phyloP scores from a whole-genome alignment of 2,797 vertebrate genomes.

The Xiphorhynchus erythropygius region DNA sequence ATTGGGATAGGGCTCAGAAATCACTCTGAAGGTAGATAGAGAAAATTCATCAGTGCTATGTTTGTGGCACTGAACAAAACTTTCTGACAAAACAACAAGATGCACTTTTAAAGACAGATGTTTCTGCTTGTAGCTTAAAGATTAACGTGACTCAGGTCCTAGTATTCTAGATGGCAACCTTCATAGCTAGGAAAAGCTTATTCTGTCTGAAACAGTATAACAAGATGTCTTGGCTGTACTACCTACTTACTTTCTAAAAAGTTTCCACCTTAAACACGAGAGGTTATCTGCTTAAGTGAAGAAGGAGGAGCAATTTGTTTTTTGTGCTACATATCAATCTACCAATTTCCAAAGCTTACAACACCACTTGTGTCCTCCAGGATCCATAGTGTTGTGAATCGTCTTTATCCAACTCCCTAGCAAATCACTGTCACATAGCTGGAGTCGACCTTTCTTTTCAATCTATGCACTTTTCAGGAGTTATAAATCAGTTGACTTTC shows the following conservation, averaged over 20 bases:
- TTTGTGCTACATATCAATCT: conserved; percentile 41
- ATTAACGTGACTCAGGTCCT: conserved; percentile 31
- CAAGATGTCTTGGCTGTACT: neutral
- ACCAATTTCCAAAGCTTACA: conserved; percentile 51
- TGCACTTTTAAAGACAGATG: conserved; percentile 42
- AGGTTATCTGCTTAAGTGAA: neutral
- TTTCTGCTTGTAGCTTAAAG: conserved; percentile 48
- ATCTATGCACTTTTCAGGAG: conserved; percentile 76
- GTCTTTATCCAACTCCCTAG: conserved; percentile 74
- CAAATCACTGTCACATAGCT: conserved; percentile 75
- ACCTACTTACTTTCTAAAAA: neutral
- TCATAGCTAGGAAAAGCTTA: neutral
- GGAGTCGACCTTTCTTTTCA: conserved; percentile 78
- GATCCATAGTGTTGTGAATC: conserved; percentile 63
- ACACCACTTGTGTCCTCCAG: conserved; percentile 42
- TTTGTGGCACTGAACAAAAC: conserved; percentile 34
- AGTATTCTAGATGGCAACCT: neutral
- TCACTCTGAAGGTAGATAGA: conserved; percentile 8
- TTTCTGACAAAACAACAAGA: conserved; percentile 35
- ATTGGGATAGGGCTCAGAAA: conserved; percentile 47
- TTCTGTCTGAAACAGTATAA: neutral
- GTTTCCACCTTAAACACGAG: neutral
- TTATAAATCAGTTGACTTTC: conserved; percentile 82
- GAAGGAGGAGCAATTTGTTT: conserved; percentile 50
- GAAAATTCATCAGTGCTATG: conserved; percentile 53